phyloP scores from a whole-genome alignment of 2,888 invertebrate genomes.

The Trisateles emortualis region DNA sequence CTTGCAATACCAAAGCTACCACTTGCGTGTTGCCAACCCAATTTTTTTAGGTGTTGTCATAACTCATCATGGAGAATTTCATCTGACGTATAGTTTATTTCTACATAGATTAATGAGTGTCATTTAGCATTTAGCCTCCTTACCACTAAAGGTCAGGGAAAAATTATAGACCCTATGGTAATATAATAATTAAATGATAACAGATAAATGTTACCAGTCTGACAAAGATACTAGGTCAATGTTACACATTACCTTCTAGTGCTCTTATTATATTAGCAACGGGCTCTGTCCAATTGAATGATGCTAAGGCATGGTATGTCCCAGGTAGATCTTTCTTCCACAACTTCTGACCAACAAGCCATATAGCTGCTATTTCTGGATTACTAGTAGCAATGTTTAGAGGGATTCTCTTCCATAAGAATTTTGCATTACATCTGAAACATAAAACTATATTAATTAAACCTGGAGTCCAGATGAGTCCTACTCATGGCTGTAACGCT shows the following conservation, averaged over 20 bases:
- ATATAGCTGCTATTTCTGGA: slow-evolving; percentile 92
- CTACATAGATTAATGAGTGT: too few species aligned
- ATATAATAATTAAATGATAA: too few species aligned
- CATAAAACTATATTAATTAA: background rate
- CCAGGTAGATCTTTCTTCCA: slow-evolving; percentile 94
- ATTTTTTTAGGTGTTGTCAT: too few species aligned
- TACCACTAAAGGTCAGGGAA: too few species aligned
- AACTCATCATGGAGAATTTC: too few species aligned
- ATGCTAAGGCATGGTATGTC: slow-evolving; percentile 91
- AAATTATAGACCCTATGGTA: too few species aligned
- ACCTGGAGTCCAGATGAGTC: background rate
- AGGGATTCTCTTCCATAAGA: slow-evolving; percentile 97
- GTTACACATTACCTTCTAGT: slow-evolving; percentile 89
- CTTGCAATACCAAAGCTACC: too few species aligned
- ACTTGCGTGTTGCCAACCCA: too few species aligned
- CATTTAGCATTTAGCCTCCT: too few species aligned
- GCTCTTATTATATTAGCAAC: slow-evolving; percentile 93
- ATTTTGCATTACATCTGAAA: slow-evolving; percentile 95
- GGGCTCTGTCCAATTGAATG: slow-evolving; percentile 93
- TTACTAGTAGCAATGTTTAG: slow-evolving; percentile 89
- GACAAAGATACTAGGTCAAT: background rate
- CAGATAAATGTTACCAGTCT: too few species aligned
- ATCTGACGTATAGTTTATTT: too few species aligned
- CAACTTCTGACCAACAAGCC: slow-evolving; percentile 94
- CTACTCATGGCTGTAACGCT: too few species aligned